Percentiles rank a stretch among this genome's conserved stretches.
These are phyloP conservation scores for Ashinkailepas kermadecensis DNA, from an alignment of 2,888 invertebrate species.

Conservation along the genomic window DNA sequence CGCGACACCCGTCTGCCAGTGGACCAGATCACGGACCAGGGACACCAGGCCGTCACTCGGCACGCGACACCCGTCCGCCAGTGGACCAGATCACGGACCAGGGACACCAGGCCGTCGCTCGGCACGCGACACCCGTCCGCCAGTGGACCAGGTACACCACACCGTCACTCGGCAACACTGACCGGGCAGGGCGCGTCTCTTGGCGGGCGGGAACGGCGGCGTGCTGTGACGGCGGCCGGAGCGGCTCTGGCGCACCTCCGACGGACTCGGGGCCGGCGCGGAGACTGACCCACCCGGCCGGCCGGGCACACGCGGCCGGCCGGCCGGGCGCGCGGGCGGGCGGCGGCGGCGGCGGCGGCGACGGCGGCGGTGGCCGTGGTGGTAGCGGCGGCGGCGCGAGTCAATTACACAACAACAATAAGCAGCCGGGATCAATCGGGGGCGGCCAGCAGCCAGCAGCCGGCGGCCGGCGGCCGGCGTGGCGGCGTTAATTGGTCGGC, in stretches of 20 bases:
- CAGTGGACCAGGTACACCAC: too few species aligned
- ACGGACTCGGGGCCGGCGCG: background rate
- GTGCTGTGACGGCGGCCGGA: too few species aligned
- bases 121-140: too few species aligned
- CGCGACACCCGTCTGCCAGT: too few species aligned
- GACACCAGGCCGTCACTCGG: too few species aligned
- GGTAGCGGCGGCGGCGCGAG: background rate
- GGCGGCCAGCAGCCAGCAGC: background rate
- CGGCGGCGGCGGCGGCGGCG: background rate
- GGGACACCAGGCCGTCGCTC: too few species aligned
- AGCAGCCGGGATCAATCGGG: constrained; percentile 2
- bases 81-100: too few species aligned
- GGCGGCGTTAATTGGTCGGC: constrained; percentile 11
- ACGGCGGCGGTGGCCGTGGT: background rate
- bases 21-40: too few species aligned
- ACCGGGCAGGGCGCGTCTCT: too few species aligned
- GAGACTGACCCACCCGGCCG: background rate
- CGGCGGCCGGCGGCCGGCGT: background rate
- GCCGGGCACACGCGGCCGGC: background rate
- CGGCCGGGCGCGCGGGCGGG: background rate
- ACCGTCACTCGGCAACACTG: too few species aligned
- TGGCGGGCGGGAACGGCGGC: too few species aligned
- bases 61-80: too few species aligned
- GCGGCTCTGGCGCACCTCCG: background rate
- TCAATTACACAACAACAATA: constrained; percentile 21